A percentile compares a stretch with the other conserved stretches of the same genome.
Evolutionary conservation across 2,888 invertebrate species (phyloP).

Genomic region (Apamea sordens): DNA sequence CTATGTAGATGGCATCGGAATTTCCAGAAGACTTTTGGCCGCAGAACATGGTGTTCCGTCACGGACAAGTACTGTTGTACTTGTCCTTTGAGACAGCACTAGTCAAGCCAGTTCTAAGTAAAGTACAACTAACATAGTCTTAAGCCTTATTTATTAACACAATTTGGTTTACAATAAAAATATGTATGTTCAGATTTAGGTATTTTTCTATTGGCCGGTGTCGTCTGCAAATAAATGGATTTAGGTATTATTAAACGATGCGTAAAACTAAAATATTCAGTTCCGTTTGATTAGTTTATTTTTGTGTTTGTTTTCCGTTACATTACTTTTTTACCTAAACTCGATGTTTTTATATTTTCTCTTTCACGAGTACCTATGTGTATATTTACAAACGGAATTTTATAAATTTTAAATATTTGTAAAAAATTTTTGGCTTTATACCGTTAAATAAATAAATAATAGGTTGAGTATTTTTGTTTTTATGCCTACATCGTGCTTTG

Average conservation of each 20-base stretch:
- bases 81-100: not conserved
- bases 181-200: not conserved
- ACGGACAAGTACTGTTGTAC: not conserved
- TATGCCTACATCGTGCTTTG: not conserved
- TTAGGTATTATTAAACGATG: not conserved
- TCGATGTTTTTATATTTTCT: too few species aligned
- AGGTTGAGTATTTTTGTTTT: not conserved
- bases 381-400: too few species aligned
- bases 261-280: not conserved
- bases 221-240: not conserved
- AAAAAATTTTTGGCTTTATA: too few species aligned
- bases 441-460: too few species aligned
- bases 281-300: not conserved
- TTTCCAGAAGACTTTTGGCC: not conserved
- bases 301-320: too few species aligned
- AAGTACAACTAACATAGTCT: not conserved
- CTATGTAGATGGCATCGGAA: too few species aligned
- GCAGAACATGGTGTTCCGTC: not conserved
- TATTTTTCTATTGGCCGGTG: not conserved
- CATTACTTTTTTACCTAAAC: too few species aligned
- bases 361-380: too few species aligned
- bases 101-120: not conserved
- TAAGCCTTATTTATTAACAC: not conserved
- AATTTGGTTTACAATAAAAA: not conserved
- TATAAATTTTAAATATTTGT: too few species aligned